phyloP scores from a whole-genome alignment of 2,888 invertebrate species.

The Drosophila incognita region DNA sequence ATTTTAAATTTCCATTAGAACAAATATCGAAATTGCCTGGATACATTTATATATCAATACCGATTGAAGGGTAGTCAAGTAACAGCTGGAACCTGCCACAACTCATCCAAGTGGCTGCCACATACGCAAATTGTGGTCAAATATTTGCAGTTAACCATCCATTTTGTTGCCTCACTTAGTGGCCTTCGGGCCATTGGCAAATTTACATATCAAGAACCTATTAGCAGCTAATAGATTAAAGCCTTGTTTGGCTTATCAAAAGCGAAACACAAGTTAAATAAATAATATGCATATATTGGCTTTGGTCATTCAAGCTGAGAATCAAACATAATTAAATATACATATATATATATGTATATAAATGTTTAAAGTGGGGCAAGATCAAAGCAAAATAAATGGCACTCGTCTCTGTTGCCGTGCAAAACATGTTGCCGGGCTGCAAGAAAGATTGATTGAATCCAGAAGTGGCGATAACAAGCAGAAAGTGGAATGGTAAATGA shows the following conservation, averaged over 20 bases:
- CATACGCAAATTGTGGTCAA: conserved; percentile 45
- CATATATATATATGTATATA: too few relatives aligned
- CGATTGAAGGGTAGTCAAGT: neutral
- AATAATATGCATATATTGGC: neutral
- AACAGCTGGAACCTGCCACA: conserved; percentile 27
- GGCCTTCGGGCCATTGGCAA: conserved; percentile 50
- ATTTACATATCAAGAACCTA: conserved; percentile 74
- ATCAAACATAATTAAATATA: conserved; percentile 49
- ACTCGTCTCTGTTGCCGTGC: conserved; percentile 52
- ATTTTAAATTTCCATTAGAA: neutral
- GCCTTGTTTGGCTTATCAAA: conserved; percentile 52
- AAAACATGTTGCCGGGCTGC: conserved; percentile 52
- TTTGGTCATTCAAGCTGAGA: conserved; percentile 36
- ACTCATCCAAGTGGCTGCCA: neutral
- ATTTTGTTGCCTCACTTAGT: conserved; percentile 44
- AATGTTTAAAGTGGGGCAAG: neutral
- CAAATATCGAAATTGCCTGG: neutral
- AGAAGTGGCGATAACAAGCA: conserved; percentile 80
- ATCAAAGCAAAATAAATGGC: conserved; percentile 36
- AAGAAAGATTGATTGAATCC: conserved; percentile 77
- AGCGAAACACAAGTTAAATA: conserved; percentile 11
- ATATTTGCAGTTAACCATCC: conserved; percentile 64
- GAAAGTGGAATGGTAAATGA: conserved; percentile 75
- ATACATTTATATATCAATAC: neutral
- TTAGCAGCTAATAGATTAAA: conserved; percentile 79